Evolutionary conservation across 2,113 vertebrate species (phyloP).

Genomic region (Muntiacus reevesi): DNA sequence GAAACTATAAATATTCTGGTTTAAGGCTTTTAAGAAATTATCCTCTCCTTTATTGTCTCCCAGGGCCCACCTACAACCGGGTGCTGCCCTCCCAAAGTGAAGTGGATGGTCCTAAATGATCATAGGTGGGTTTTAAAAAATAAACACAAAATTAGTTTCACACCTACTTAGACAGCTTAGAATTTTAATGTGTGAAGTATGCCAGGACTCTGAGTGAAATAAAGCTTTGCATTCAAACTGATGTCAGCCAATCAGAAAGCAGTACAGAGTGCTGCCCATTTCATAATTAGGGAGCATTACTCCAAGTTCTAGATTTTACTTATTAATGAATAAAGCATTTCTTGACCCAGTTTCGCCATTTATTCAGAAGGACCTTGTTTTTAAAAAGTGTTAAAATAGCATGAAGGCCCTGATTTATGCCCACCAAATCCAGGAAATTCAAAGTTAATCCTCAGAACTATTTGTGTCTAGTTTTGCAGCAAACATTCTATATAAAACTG

Average conservation of each 20-base stretch:
- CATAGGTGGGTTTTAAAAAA: conserved; percentile 85
- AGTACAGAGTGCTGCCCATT: conserved; percentile 77
- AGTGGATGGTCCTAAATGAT: conserved; percentile 85
- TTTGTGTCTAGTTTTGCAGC: conserved; percentile 57
- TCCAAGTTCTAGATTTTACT: conserved; percentile 71
- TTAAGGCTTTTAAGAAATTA: conserved; percentile 81
- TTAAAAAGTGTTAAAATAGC: conserved; percentile 58
- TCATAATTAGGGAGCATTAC: conserved; percentile 73
- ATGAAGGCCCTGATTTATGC: conserved; percentile 59
- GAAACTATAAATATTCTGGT: conserved; percentile 82
- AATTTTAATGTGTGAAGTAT: conserved; percentile 86
- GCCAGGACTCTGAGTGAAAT: conserved; percentile 83
- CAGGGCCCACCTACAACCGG: conserved; percentile 79
- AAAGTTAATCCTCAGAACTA: conserved; percentile 61
- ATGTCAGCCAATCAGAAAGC: conserved; percentile 78
- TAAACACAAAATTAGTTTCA: conserved; percentile 85
- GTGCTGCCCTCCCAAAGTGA: conserved; percentile 79
- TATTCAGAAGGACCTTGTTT: conserved; percentile 65
- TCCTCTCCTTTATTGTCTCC: conserved; percentile 84
- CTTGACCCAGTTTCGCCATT: conserved; percentile 65
- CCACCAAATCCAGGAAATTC: conserved; percentile 57
- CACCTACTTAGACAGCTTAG: conserved; percentile 87
- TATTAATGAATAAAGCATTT: conserved; percentile 66
- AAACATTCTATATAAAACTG: conserved; percentile 64
- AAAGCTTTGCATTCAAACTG: conserved; percentile 83